A percentile compares a stretch with the other conserved stretches of the same genome.
Conservation (phyloP, 2,797 vertebrate genomes). For the Neosalanx taihuensis region DNA sequence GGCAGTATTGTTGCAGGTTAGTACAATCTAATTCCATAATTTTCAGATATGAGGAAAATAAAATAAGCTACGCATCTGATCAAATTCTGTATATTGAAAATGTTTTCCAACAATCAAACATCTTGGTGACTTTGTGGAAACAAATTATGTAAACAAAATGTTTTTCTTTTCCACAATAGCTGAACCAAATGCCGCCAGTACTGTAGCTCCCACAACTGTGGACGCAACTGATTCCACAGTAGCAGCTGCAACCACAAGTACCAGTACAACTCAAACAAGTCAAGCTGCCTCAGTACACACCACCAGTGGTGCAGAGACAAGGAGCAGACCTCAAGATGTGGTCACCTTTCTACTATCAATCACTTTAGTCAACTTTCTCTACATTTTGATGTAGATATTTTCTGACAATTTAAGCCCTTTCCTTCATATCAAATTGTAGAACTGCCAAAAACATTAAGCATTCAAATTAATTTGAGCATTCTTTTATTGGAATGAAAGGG, state of each 20-base stretch:
- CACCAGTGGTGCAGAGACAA: neutral
- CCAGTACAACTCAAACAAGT: neutral
- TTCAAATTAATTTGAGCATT: neutral
- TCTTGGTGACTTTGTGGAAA: too few species aligned
- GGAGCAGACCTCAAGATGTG: slow-evolving; percentile 1
- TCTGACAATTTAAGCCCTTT: too few species aligned
- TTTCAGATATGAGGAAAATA: too few species aligned
- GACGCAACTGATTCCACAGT: too few species aligned
- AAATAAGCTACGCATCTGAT: too few species aligned
- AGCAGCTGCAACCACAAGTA: neutral
- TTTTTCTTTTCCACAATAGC: neutral
- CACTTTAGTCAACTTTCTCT: neutral
- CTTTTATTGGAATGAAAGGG: too few species aligned
- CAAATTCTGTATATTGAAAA: neutral
- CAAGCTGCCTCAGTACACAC: neutral
- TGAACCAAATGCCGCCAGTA: neutral
- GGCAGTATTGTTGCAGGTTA: slow-evolving; percentile 12
- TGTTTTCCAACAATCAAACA: too few species aligned
- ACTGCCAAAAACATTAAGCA: too few species aligned
- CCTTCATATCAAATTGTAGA: too few species aligned
- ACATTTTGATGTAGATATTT: neutral
- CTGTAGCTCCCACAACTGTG: neutral
- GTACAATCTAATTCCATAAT: too few species aligned
- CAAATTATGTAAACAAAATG: too few species aligned
- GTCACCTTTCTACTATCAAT: neutral